Evolutionary conservation across 2,888 invertebrate species (phyloP).

Genomic region (Bombyx huttoni): DNA sequence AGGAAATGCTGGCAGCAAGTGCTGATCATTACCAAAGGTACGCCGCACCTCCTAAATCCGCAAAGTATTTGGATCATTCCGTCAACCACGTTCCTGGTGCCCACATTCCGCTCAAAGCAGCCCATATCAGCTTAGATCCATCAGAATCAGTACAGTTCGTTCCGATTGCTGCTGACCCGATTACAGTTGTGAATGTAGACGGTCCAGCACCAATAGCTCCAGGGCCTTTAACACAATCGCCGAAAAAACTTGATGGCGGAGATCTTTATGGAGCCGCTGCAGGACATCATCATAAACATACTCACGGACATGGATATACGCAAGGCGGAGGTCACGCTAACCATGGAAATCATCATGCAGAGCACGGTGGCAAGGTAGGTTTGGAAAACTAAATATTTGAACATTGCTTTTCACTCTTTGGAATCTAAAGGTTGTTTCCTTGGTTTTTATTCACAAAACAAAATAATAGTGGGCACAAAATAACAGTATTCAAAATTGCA

Average conservation of each 20-base stretch:
- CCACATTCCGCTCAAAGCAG: constrained; percentile 8
- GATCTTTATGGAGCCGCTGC: constrained; percentile 30
- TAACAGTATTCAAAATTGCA: too few species aligned
- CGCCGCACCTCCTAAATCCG: constrained; percentile 18
- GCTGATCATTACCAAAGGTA: constrained; percentile 57
- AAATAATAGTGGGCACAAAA: too few species aligned
- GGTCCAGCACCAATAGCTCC: constrained; percentile 19
- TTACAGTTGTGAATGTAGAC: constrained; percentile 15
- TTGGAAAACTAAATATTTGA: background rate
- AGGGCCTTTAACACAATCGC: constrained; percentile 18
- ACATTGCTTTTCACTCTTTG: too few species aligned
- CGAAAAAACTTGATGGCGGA: constrained; percentile 22
- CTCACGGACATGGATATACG: constrained; percentile 37
- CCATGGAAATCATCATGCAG: constrained; percentile 61
- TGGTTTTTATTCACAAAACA: too few species aligned
- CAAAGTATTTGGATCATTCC: constrained; percentile 10
- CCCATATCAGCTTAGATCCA: background rate
- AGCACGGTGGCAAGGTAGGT: constrained; percentile 69
- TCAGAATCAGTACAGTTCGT: constrained; percentile 17
- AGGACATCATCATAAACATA: constrained; percentile 36
- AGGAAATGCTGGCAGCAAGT: constrained; percentile 58
- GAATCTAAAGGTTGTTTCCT: too few species aligned
- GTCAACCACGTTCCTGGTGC: constrained; percentile 8
- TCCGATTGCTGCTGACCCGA: constrained; percentile 15
- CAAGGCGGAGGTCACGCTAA: constrained; percentile 70